Conservation (phyloP, 2,113 vertebrate genomes). For the Triplophysa dalaica region DNA sequence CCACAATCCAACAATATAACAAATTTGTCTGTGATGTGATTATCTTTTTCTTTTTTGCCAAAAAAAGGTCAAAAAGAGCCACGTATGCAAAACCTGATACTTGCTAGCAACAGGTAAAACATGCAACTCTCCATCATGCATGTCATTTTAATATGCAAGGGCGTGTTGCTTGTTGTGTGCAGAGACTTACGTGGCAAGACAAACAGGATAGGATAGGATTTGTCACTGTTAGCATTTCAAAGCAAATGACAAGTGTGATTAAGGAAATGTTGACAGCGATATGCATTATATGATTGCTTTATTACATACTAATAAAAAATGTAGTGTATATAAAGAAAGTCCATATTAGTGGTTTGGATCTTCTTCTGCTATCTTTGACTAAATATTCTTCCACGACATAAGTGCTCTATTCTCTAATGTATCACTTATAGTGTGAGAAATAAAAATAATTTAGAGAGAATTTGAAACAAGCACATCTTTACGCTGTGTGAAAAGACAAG, state of each 20-base stretch:
- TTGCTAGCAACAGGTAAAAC: neutral
- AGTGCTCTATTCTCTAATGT: neutral
- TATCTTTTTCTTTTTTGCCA: neutral
- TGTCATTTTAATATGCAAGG: neutral
- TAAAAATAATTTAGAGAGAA: neutral
- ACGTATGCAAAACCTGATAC: neutral
- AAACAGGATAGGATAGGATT: constrained; percentile 9
- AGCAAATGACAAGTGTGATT: neutral
- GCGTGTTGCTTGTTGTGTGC: constrained; percentile 18
- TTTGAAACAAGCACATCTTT: neutral
- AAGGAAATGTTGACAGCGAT: neutral
- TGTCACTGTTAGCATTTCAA: neutral
- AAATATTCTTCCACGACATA: neutral
- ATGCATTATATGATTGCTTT: neutral
- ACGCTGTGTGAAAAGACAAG: neutral
- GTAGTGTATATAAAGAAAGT: neutral
- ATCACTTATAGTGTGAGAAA: neutral
- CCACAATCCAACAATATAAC: too few relatives aligned
- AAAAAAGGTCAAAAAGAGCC: neutral
- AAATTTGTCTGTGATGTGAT: neutral
- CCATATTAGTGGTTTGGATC: too few relatives aligned
- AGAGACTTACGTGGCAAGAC: neutral
- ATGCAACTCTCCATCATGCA: neutral
- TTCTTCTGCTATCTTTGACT: neutral
- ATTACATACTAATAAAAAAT: neutral